These are phyloP conservation scores for Cephus nigrinus DNA, from an alignment of 2,888 invertebrate species.

Conservation along the genomic window DNA sequence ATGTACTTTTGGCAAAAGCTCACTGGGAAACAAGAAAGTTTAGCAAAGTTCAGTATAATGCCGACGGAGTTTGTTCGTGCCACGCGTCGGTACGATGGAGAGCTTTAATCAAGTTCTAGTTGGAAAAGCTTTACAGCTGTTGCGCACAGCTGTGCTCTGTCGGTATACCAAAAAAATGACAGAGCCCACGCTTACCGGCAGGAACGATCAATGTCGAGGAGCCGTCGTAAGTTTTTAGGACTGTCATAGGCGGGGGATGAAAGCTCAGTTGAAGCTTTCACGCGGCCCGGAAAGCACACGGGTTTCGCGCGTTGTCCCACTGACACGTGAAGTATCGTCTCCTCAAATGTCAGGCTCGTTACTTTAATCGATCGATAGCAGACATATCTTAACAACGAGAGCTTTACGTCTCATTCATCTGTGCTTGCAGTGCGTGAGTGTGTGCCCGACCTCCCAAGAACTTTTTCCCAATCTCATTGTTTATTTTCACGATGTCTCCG, in stretches of 20 bases:
- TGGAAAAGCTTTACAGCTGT: too few species aligned
- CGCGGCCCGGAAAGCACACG: constrained; percentile 53
- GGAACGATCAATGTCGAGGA: constrained; percentile 2
- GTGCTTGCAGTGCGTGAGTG: constrained; percentile 1
- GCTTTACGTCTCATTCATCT: too few species aligned
- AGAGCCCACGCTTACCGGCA: neutral
- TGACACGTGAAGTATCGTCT: constrained; percentile 36
- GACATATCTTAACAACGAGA: neutral
- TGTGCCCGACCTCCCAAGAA: constrained; percentile 17
- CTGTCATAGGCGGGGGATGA: constrained; percentile 41
- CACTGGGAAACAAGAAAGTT: too few species aligned
- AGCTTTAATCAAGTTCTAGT: too few species aligned
- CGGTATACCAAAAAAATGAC: too few species aligned
- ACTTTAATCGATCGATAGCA: neutral
- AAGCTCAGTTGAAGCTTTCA: constrained; percentile 61
- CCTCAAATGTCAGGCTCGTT: neutral
- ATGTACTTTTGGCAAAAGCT: too few species aligned
- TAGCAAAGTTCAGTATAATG: too few species aligned
- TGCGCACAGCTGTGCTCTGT: too few species aligned
- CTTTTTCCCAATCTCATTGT: constrained; percentile 20
- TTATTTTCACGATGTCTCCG: constrained; percentile 10
- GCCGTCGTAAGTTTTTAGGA: neutral
- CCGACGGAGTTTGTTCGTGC: too few species aligned
- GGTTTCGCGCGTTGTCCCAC: constrained; percentile 32
- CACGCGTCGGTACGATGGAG: too few species aligned